These are phyloP conservation scores for Podarcis lilfordi DNA, from an alignment of 2,797 vertebrate species.

Conservation along the genomic window DNA sequence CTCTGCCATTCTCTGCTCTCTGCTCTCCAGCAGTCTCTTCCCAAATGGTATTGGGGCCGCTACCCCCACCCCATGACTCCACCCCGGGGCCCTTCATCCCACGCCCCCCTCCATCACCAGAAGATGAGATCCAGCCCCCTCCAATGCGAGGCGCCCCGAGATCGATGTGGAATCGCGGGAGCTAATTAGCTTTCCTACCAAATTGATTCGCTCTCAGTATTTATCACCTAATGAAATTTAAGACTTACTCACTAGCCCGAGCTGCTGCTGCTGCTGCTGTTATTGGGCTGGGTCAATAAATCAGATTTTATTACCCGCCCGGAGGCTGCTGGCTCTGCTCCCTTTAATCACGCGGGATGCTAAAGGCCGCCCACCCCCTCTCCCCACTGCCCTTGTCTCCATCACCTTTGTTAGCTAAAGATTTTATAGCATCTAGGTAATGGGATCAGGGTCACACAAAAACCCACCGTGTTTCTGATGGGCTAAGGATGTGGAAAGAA, in stretches of 20 bases:
- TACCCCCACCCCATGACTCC: background rate
- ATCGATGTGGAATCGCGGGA: slow-evolving; percentile 48
- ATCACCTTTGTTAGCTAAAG: slow-evolving; percentile 50
- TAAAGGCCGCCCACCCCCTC: slow-evolving; percentile 56
- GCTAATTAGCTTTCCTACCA: slow-evolving; percentile 79
- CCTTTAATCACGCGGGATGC: slow-evolving; percentile 58
- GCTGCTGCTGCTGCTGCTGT: slow-evolving; percentile 42
- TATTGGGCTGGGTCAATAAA: slow-evolving; percentile 72
- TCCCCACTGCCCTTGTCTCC: background rate
- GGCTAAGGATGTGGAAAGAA: background rate
- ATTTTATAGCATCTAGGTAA: slow-evolving; percentile 47
- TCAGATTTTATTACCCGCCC: slow-evolving; percentile 71
- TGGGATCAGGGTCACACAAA: background rate
- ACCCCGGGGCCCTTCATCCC: background rate
- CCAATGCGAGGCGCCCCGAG: background rate
- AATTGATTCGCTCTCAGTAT: slow-evolving; percentile 76
- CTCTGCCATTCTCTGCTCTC: no score
- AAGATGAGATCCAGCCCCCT: background rate
- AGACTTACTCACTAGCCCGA: slow-evolving; percentile 69
- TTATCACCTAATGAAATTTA: slow-evolving; percentile 79
- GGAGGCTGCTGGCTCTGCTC: slow-evolving; percentile 64
- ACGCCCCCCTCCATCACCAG: rapidly evolving
- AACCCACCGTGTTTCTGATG: background rate
- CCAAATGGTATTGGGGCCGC: background rate
- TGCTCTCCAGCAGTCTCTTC: background rate